Evolutionary conservation across 1,140 invertebrate genomes (phyloP).

Genomic region (Pseudomyrmex pallidus): DNA sequence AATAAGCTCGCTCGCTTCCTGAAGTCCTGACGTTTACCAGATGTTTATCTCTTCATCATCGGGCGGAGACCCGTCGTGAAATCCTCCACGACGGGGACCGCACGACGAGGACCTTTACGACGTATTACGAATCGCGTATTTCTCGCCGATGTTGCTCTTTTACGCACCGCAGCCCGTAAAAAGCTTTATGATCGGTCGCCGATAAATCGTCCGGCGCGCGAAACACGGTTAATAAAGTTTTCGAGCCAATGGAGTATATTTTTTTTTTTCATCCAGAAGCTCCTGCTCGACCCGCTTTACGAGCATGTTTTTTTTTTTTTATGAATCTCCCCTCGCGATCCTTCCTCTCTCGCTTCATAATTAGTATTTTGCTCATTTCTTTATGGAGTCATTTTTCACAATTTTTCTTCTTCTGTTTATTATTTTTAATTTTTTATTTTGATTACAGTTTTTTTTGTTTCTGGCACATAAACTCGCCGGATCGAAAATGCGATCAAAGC

Average conservation of each 20-base stretch:
- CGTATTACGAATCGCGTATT: slow-evolving; percentile 46
- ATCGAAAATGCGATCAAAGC: slow-evolving; percentile 66
- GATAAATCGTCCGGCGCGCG: slow-evolving; percentile 43
- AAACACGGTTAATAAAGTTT: slow-evolving; percentile 69
- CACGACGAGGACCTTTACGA: slow-evolving; percentile 36
- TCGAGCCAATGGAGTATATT: background rate
- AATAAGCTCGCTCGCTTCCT: slow-evolving; percentile 10
- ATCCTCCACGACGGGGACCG: background rate
- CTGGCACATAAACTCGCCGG: slow-evolving; percentile 25
- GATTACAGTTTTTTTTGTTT: too few species aligned
- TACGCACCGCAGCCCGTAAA: slow-evolving; percentile 29
- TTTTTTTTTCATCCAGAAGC: slow-evolving; percentile 13
- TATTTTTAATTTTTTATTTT: too few species aligned
- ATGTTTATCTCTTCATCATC: slow-evolving; percentile 53
- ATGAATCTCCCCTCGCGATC: slow-evolving; percentile 39
- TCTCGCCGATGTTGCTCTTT: slow-evolving; percentile 19
- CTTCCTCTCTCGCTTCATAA: background rate
- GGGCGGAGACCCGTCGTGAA: slow-evolving; percentile 1
- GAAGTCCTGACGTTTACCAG: slow-evolving; percentile 22
- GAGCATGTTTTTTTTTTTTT: slow-evolving; percentile 61
- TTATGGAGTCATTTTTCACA: too few species aligned
- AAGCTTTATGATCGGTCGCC: slow-evolving; percentile 55
- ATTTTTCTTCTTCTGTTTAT: too few species aligned
- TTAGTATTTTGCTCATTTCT: too few species aligned
- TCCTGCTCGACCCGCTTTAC: slow-evolving; percentile 35